Evolutionary conservation across 2,797 vertebrate species (phyloP).

Genomic region (Cuniculus paca): DNA sequence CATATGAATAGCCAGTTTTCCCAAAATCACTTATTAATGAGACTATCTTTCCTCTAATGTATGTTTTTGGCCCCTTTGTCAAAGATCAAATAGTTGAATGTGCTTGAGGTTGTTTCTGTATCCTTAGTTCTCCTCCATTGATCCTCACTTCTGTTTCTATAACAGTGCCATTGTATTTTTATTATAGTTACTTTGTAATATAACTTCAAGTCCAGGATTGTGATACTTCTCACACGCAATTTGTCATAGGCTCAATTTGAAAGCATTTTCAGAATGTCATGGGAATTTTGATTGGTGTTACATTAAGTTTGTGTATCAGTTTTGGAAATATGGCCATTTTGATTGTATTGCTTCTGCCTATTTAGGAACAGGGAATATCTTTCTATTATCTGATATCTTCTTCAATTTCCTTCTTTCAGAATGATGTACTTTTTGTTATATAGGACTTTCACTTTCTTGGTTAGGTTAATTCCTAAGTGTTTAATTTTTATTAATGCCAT

Average conservation of each 20-base stretch:
- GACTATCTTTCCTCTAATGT: neutral
- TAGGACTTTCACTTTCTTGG: neutral
- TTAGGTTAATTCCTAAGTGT: neutral
- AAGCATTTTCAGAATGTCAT: neutral
- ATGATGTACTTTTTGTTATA: neutral
- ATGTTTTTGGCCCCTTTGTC: neutral
- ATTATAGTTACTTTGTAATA: neutral
- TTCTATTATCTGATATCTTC: neutral
- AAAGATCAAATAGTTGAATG: neutral
- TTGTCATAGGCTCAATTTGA: neutral
- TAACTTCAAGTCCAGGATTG: neutral
- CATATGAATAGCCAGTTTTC: neutral
- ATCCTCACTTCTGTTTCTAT: neutral
- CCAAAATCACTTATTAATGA: neutral
- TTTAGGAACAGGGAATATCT: neutral
- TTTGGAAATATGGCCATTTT: neutral
- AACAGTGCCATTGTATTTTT: neutral
- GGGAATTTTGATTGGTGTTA: neutral
- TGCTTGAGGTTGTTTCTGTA: neutral
- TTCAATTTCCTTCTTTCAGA: neutral
- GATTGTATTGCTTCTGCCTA: neutral
- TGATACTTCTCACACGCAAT: neutral
- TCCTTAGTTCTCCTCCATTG: neutral
- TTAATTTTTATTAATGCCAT: neutral
- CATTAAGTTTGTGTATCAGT: neutral